Conservation (phyloP, 2,797 vertebrate genomes). For the Liasis olivaceus region DNA sequence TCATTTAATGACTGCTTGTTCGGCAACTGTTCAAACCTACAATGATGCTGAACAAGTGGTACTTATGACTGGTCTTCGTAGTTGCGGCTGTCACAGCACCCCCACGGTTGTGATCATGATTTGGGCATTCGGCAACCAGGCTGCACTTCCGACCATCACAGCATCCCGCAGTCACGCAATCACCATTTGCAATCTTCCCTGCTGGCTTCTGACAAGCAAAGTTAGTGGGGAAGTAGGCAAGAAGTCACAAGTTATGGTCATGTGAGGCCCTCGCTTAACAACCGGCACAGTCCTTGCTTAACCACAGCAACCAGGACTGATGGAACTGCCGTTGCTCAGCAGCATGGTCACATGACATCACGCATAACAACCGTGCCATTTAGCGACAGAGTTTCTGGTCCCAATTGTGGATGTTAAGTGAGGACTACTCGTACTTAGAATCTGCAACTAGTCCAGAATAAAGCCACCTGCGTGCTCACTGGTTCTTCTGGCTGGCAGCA, state of each 20-base stretch:
- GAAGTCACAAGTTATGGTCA: background rate
- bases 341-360: background rate
- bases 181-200: background rate
- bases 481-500: background rate
- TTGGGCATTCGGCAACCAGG: too few relatives aligned
- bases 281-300: background rate
- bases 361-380: too few relatives aligned
- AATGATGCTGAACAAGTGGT: too few relatives aligned
- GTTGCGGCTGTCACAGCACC: too few relatives aligned
- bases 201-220: background rate
- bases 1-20: too few relatives aligned
- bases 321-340: background rate
- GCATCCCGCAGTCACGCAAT: background rate
- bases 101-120: too few relatives aligned
- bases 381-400: background rate
- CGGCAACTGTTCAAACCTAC: too few relatives aligned
- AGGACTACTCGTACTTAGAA: background rate
- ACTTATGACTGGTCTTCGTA: too few relatives aligned
- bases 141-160: too few relatives aligned
- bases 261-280: background rate
- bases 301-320: background rate
- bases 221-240: background rate
- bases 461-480: background rate
- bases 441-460: background rate
- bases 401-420: background rate